phyloP scores from a whole-genome alignment of 2,797 vertebrate genomes.

The Malacoctenus gilli region DNA sequence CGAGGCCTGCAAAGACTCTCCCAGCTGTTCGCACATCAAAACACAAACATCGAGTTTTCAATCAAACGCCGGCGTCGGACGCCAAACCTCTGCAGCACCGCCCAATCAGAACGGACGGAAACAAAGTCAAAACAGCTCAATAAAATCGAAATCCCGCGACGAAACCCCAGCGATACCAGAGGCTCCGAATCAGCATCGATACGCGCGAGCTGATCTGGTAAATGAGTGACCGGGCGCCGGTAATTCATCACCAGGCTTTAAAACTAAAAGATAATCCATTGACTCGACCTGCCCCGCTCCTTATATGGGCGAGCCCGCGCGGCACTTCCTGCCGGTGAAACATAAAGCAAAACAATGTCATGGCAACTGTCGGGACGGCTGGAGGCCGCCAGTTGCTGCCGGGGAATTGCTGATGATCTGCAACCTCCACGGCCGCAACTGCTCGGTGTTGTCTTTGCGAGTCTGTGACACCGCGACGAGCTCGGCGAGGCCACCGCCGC shows the following conservation, averaged over 20 bases:
- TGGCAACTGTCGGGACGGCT: constrained; percentile 71
- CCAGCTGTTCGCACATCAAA: constrained; percentile 19
- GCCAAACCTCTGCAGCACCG: constrained; percentile 11
- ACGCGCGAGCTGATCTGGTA: constrained; percentile 46
- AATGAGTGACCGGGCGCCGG: constrained; percentile 73
- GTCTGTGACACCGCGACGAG: constrained; percentile 56
- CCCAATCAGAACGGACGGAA: constrained; percentile 49
- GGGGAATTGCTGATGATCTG: constrained; percentile 76
- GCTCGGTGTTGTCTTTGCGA: constrained; percentile 71
- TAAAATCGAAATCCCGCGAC: constrained; percentile 49
- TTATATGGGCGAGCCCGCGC: constrained; percentile 48
- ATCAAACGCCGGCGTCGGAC: constrained; percentile 29
- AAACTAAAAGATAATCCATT: constrained; percentile 75
- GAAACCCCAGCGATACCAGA: constrained; percentile 15
- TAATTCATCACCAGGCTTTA: constrained; percentile 72
- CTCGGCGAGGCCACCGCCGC: constrained; percentile 39
- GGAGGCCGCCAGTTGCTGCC: constrained; percentile 75
- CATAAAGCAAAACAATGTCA: constrained; percentile 71
- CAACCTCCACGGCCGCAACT: constrained; percentile 66
- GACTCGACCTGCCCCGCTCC: constrained; percentile 34
- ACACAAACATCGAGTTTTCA: constrained; percentile 51
- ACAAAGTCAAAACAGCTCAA: constrained; percentile 42
- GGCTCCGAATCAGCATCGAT: constrained; percentile 12
- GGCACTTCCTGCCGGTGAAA: constrained; percentile 62
- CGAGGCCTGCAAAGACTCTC: constrained; percentile 8